Conservation (phyloP, 2,113 vertebrate genomes). For the Glaucidium brasilianum region DNA sequence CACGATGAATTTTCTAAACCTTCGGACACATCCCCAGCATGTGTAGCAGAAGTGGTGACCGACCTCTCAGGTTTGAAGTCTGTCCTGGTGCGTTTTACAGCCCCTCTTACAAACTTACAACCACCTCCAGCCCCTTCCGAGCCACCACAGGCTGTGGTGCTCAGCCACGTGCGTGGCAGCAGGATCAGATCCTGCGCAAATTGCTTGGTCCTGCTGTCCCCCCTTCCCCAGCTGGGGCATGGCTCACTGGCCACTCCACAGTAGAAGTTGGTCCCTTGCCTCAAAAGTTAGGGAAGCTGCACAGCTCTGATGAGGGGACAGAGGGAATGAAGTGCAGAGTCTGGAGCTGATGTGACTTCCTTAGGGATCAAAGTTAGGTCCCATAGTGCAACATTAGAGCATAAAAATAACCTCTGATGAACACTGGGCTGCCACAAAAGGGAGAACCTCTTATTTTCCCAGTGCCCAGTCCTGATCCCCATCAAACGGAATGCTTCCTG, state of each 20-base stretch:
- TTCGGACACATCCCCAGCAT: neutral
- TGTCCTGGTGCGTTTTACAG: neutral
- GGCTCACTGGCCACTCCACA: fast-evolving
- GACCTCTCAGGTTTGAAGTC: fast-evolving
- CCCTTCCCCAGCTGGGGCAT: neutral
- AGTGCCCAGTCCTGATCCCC: neutral
- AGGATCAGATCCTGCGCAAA: fast-evolving
- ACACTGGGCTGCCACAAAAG: neutral
- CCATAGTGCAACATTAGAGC: neutral
- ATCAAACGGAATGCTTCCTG: fast-evolving
- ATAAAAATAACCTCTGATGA: neutral
- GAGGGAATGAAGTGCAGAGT: neutral
- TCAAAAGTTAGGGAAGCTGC: neutral
- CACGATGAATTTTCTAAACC: neutral
- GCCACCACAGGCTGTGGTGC: neutral
- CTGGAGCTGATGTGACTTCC: neutral
- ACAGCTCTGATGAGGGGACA: neutral
- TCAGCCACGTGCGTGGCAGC: neutral
- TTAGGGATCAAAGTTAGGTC: neutral
- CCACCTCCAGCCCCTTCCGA: neutral
- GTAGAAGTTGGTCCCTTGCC: neutral
- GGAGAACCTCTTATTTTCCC: neutral
- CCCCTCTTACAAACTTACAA: neutral
- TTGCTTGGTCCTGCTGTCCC: neutral
- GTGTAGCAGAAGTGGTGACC: neutral